Percentiles rank a stretch among this genome's conserved stretches.
These are phyloP conservation scores for Anolis sagrei DNA, from an alignment of 2,113 vertebrate species.

Conservation along the genomic window DNA sequence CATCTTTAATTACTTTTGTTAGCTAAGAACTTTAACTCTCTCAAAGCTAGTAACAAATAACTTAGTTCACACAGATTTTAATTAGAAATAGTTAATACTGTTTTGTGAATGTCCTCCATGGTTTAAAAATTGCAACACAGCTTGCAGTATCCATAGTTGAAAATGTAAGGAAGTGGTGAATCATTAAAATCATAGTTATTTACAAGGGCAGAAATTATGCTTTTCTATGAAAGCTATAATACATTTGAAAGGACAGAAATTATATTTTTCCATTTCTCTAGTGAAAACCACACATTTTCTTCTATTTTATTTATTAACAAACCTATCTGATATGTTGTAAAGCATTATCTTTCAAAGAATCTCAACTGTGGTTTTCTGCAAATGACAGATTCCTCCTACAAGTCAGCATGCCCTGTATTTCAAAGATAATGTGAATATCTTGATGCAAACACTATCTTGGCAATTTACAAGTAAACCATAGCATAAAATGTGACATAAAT, in stretches of 20 bases:
- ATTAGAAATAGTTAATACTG: neutral
- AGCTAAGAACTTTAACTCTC: neutral
- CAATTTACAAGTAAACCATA: slow-evolving; percentile 16
- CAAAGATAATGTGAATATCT: neutral
- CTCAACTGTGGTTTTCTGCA: fast-evolving
- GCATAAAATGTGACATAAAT: neutral
- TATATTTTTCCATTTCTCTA: neutral
- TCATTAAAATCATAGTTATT: neutral
- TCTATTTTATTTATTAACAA: neutral
- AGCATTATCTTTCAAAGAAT: neutral
- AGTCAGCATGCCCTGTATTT: neutral
- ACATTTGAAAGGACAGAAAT: neutral
- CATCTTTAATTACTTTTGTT: neutral
- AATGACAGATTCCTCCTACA: neutral
- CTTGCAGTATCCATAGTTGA: neutral
- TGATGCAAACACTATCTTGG: neutral
- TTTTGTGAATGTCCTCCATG: neutral
- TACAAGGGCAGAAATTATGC: neutral
- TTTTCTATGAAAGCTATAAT: neutral
- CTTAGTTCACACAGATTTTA: neutral
- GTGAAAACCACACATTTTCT: neutral
- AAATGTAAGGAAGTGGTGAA: neutral
- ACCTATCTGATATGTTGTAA: neutral
- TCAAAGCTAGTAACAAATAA: neutral
- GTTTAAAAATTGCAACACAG: neutral